Base-by-base conservation (phyloP, 2,888 invertebrate genomes). In the Panopea generosa region DNA sequence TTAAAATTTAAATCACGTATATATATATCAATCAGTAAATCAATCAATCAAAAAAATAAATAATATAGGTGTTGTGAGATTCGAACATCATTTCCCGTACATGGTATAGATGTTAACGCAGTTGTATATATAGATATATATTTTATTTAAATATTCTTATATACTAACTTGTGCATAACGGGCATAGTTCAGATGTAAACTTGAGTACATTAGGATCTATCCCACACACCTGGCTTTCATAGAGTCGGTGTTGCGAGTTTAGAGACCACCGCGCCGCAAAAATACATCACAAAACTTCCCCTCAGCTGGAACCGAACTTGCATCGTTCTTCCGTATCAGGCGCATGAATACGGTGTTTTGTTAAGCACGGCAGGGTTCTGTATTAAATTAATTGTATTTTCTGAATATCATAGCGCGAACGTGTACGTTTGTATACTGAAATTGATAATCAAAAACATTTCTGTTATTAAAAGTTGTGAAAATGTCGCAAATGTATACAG, bases 311-410 rank as follows among this genome's bases (percentile, higher is more conserved):
- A 55, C 65, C 40, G 43, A 53, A 33, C 26, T n/a, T n/a, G 49
- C 59, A 43, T 26, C 71, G 59, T 47, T 52, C 72, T 49, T 59
- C 59, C 72, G 61, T 60, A 61, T 66, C 61, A 60, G 38, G 49
- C 60, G 38, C 56, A 73, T 60, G 66, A 66, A 73, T 73, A 66
- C 49, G 24, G 20, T 53, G 47, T 62, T 74, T 78, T 78, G 74
- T 74, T 53, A 38, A 29, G 18, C 14, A 61, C 43, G 50, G 27
- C 52, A 40, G 74, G 78, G 61, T 55, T 52, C 49, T 33, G 71
- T 78, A 78, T 67, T 67, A 67, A 67, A 67, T 63, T 74, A 74
- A 78, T 78, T 74, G 78, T 78, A 61, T 67, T 71, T 60, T 61
- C 20, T 38, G 52, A 62, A 67, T 65, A 60, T 49, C 67, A 47